A percentile compares a stretch with the other conserved stretches of the same genome.
These are phyloP conservation scores for Coreius guichenoti DNA, from an alignment of 2,797 vertebrate species.

Conservation along the genomic window DNA sequence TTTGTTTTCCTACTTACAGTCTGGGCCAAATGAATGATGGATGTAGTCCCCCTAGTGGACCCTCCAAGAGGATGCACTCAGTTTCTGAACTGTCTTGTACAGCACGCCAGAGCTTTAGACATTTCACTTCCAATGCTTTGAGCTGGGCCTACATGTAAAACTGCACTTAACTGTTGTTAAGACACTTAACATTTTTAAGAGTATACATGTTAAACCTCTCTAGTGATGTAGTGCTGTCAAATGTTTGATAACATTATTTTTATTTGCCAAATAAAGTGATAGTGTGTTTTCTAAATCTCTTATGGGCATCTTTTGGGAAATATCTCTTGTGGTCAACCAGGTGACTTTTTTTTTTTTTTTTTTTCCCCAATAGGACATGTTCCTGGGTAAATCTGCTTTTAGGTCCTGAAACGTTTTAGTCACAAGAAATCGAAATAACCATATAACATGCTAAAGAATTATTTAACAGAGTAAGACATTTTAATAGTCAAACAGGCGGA, in stretches of 20 bases:
- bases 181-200: not conserved
- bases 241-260: not conserved
- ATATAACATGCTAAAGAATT: not conserved
- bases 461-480: not conserved
- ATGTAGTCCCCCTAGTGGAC: not conserved
- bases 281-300: not conserved
- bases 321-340: not conserved
- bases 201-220: not conserved
- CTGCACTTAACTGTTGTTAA: not conserved
- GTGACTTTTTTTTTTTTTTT: not conserved
- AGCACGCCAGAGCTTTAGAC: not conserved
- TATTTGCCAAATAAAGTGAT: not conserved
- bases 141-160: constrained; percentile 11
- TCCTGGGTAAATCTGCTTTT: not conserved
- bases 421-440: too few species aligned
- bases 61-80: not conserved
- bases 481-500: not conserved
- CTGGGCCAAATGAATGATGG: not conserved
- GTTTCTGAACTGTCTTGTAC: not conserved
- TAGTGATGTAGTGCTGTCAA: not conserved
- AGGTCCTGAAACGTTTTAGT: not conserved
- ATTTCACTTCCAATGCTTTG: not conserved
- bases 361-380: not conserved
- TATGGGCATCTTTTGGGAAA: not conserved
- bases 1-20: not conserved